Base-by-base conservation (phyloP, 2,113 vertebrate species). In the Platanista minor region DNA sequence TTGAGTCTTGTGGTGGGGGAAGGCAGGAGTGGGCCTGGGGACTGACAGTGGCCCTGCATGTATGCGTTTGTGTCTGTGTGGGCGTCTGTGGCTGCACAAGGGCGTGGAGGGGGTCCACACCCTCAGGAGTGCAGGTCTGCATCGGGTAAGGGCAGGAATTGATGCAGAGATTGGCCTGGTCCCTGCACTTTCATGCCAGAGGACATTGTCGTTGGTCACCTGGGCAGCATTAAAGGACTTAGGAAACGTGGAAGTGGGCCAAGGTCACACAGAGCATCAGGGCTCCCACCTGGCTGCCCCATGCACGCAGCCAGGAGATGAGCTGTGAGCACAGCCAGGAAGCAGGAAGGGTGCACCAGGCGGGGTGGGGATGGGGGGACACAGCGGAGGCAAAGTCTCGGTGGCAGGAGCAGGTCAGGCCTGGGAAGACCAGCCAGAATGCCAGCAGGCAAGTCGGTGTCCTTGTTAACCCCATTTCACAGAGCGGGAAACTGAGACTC, bases 151-250 rank as follows among this genome's bases (percentile, higher is more conserved):
- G 75, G 8, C 29, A 11, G 36, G 54, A 21, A 18, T 13, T 0
- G 59, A 1, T 59, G 64, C 78, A 29, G 39, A 39, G 5, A 20
- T 17, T 3, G 61, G 49, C 72, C 46, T 14, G 41, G 31, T 20
- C 69, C 41, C 83, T 31, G 15, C 41, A 6, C 7, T 29, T 20
- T 69, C 59, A 6, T 18, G 23, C 57, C n/a, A 29, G 57, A 74
- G 21, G 33, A 33, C 0, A 1, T 13, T 13, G 0, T 21, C 2
- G 0, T 17, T 2, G 2, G 31, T n/a, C 54, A 3, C 20, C 49
- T 25, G 75, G 46, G 11, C 33, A 54, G 77, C 77, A 15, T n/a
- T 3, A 15, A 27, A 69, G 13, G 23, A 23, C 64, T 39, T 3
- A 2, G 18, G 52, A 20, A 46, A 46, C 1, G 2, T 23, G 39